Conservation (phyloP, 2,113 vertebrate genomes). For the Pseudonaja textilis region DNA sequence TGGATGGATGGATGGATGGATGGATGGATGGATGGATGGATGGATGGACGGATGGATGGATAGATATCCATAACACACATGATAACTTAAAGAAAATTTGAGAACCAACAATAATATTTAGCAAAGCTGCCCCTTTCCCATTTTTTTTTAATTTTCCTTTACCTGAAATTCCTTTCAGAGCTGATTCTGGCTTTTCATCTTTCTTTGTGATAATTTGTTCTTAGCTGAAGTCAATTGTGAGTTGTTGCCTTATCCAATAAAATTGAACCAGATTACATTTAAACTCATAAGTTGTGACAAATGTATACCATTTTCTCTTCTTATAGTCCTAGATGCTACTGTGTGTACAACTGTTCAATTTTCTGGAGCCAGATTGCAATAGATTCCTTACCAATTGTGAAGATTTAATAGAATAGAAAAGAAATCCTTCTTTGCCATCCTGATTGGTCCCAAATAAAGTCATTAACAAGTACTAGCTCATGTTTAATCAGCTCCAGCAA, state of each 20-base stretch:
- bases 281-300: not conserved
- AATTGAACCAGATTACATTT: not conserved
- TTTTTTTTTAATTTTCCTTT: no score
- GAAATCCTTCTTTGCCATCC: not conserved
- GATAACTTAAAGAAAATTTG: not conserved
- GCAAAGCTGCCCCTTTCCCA: not conserved
- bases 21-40: not conserved
- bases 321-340: not conserved
- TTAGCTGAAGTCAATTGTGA: not conserved
- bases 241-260: not conserved
- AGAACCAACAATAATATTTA: not conserved
- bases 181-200: not conserved
- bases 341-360: not conserved
- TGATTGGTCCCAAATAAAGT: not conserved
- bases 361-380: not conserved
- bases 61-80: not conserved
- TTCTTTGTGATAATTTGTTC: not conserved
- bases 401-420: not conserved
- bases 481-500: not conserved
- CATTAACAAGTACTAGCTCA: not conserved
- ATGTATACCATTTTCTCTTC: not conserved
- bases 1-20: not conserved
- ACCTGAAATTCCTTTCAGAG: not conserved
- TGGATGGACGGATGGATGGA: not conserved
- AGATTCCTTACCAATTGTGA: not conserved